phyloP scores from a whole-genome alignment of 2,797 vertebrate species.

The Cephalopachus bancanus region DNA sequence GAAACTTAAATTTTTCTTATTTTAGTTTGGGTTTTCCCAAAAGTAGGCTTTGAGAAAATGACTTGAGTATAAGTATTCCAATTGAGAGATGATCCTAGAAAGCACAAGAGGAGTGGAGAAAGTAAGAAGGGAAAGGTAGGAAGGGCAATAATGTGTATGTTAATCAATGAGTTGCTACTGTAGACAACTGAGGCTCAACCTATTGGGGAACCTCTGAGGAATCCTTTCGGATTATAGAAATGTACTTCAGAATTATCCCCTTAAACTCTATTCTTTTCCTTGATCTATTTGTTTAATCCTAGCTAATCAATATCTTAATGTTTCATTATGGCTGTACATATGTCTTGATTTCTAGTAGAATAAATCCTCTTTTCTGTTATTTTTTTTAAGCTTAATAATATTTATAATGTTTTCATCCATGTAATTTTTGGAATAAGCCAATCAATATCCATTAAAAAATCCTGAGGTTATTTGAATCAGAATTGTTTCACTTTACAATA shows the following conservation, averaged over 20 bases:
- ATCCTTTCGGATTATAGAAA: not conserved
- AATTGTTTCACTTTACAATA: slow-evolving; percentile 39
- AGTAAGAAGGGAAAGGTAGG: not conserved
- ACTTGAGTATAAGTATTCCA: not conserved
- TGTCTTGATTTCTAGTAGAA: slow-evolving; percentile 15
- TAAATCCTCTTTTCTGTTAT: not conserved
- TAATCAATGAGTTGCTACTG: not conserved
- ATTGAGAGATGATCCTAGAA: not conserved
- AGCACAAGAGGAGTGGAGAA: not conserved
- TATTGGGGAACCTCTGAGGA: not conserved
- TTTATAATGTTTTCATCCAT: not conserved
- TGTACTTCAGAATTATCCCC: not conserved
- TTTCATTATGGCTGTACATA: not conserved
- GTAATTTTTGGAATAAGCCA: not conserved
- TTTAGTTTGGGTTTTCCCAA: not conserved
- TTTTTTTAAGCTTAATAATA: slow-evolving; percentile 31
- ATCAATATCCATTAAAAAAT: not conserved
- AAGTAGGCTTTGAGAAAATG: slow-evolving; percentile 27
- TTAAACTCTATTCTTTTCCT: not conserved
- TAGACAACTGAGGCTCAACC: not conserved
- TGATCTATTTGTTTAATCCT: not conserved
- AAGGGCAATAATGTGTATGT: not conserved
- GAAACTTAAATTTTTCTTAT: not conserved
- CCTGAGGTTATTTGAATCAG: not conserved
- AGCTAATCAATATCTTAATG: not conserved